Base-by-base conservation (phyloP, 2,888 invertebrate species). In the Temnothorax unifasciatus region DNA sequence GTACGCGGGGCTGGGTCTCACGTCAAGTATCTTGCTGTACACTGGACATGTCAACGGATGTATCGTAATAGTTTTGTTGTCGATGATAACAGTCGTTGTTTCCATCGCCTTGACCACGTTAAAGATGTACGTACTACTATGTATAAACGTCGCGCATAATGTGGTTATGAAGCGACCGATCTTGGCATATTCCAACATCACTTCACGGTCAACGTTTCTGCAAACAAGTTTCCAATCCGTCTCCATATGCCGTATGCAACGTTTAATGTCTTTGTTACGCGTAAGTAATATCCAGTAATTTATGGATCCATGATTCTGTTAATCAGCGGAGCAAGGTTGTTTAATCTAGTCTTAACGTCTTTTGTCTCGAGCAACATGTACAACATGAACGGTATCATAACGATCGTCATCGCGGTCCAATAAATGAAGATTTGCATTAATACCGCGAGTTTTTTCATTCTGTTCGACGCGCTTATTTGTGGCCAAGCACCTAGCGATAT, bases 401-500 rank as follows among this genome's bases (percentile, higher is more conserved):
- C 15, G 38, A 86, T 64, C 9, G 83, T 68, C 1, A 91, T 79
- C 15, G 88, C n/a, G 13, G 0, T 3, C 3, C 9, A 64, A 1
- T 8, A 57, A 38, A 61, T n/a, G 11, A 34, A 34, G n/a, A 61
- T 61, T 61, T 61, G 61, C 61, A 61, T 29, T 15, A 9, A 34
- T 34, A 61, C 18, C 3, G 34, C 9, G 6, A 57, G 15, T 13
- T 34, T 74, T 3, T 81, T 76, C 3, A 64, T 5, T 21, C 2
- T 66, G 0, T 84, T 82, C 5, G 63, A 68, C 1, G 71, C 25
- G 11, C 50, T 15, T 0, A 61, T 69, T 21, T 63, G 18, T 0
- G 90, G 90, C 91, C 91, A 92, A 8, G 83, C 81, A 0, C 92
- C 90, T 11, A 92, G 71, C 1, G 89, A 57, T 18, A 85, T 87